Evolutionary conservation across 1,140 invertebrate species (phyloP).

Genomic region (Zaprionus ornatus): DNA sequence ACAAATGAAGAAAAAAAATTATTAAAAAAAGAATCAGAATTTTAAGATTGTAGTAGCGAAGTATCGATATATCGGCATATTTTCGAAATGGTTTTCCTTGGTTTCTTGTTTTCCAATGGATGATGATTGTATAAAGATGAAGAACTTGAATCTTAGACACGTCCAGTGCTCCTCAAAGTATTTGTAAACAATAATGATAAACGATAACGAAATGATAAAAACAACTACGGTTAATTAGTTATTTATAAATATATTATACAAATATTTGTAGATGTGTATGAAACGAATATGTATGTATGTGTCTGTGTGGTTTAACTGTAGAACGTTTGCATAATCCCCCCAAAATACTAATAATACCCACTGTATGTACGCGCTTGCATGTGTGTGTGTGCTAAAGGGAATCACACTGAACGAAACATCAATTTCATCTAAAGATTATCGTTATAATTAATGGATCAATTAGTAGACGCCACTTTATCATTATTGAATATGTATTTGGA

Average conservation of each 20-base stretch:
- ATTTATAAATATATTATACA: constrained; percentile 28
- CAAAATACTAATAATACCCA: constrained; percentile 1
- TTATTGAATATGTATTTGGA: constrained; percentile 27
- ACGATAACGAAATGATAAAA: constrained; percentile 31
- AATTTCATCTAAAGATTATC: neutral
- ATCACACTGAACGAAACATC: constrained; percentile 36
- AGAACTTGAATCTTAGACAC: constrained; percentile 74
- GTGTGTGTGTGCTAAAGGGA: constrained; percentile 64
- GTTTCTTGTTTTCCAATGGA: constrained; percentile 53
- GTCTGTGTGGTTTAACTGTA: constrained; percentile 20
- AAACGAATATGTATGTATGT: constrained; percentile 16
- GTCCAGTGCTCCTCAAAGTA: constrained; percentile 83
- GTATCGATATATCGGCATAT: neutral
- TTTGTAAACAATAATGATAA: constrained; percentile 83
- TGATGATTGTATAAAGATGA: constrained; percentile 47
- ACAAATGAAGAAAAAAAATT: constrained; percentile 27
- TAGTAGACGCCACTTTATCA: constrained; percentile 44
- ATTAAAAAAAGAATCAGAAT: constrained; percentile 7
- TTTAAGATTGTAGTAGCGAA: neutral
- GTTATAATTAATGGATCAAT: constrained; percentile 61
- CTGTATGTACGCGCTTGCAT: constrained; percentile 36
- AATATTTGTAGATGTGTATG: constrained; percentile 37
- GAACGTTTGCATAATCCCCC: constrained; percentile 9
- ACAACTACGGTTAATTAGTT: constrained; percentile 48
- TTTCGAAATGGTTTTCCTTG: neutral